Base-by-base conservation (phyloP, 2,888 invertebrate genomes). In the Zootermopsis nevadensis region DNA sequence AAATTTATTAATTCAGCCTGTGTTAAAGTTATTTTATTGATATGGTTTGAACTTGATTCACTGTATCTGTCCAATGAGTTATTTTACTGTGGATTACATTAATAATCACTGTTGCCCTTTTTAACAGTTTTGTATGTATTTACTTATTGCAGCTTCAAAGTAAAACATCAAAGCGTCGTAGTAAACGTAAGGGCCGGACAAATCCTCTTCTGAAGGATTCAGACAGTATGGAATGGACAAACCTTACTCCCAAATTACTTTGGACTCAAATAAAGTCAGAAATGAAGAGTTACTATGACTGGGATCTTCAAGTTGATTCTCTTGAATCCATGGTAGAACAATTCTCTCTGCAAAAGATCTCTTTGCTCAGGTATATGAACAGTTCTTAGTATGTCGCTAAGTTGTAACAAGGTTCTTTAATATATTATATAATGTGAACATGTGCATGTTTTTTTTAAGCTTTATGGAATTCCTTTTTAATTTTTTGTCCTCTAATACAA, bases 191-290 rank as follows among this genome's bases (percentile, higher is more conserved):
- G 87, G 93, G 92, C 30, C 89, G 93, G 86, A 89, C 90, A 10
- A 91, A 91, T 86, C 89, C 89, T 86, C 90, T 89, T 85, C 89
- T 90, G 86, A 79, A 66, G 33, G 89, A 90, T 84, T 88, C 88
- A 85, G 92, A 92, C 86, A 92, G 92, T 86, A 94, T 93, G 87
- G 97, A 97, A 87, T 99, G 99, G 99, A 94, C 96, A 6, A 92
- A 92, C 85, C 91, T 98, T 84, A 97, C 97, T 7, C 96, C 97
- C 0, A 95, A 95, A 88, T 91, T 94, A 7, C 91, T 99, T 77
- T 99, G 99, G 97, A 91, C 94, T 86, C 97, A 97, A 89, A 94
- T 99, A 84, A 94, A 94, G 87, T 92, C 93, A 76, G 98, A 98
- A 88, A 91, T 96, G 27, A 93, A 95, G 90, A 91, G 94, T 0